Conservation (phyloP, 1,140 invertebrate species). For the Drosophila simulans region DNA sequence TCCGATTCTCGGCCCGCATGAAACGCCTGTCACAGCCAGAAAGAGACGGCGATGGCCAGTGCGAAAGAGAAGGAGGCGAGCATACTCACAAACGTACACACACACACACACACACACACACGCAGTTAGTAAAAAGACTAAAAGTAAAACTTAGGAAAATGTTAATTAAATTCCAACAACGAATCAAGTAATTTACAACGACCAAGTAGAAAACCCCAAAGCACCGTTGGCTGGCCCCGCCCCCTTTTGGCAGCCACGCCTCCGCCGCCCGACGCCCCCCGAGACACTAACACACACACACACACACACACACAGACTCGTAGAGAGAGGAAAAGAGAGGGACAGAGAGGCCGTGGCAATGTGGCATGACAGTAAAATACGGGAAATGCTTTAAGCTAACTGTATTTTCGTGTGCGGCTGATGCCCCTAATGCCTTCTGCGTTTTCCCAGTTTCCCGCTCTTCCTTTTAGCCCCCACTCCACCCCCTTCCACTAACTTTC, state of each 20-base stretch:
- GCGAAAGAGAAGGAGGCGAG: constrained; percentile 7
- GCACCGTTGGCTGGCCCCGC: constrained; percentile 48
- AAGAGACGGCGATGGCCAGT: constrained; percentile 2
- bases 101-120: constrained; percentile 16
- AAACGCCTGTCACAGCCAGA: constrained; percentile 43
- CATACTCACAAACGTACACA: constrained; percentile 21
- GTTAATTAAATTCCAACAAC: constrained; percentile 83
- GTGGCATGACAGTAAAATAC: constrained; percentile 72
- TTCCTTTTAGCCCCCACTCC: not conserved
- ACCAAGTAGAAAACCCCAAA: constrained; percentile 80
- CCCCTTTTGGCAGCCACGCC: constrained; percentile 9
- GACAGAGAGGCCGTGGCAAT: constrained; percentile 20
- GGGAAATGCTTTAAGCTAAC: constrained; percentile 81
- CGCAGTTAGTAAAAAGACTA: constrained; percentile 73
- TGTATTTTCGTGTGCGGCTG: constrained; percentile 78
- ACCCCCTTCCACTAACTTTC: not conserved
- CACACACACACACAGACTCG: not conserved
- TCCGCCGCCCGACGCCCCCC: constrained; percentile 9
- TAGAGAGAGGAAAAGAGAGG: not conserved
- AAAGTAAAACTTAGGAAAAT: constrained; percentile 83
- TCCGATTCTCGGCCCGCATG: constrained; percentile 48
- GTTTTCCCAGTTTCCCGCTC: constrained; percentile 7
- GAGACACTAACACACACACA: constrained; percentile 1
- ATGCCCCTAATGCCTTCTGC: constrained; percentile 67
- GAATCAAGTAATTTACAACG: constrained; percentile 83